phyloP scores from a whole-genome alignment of 2,797 vertebrate species.

The Melanogrammus aeglefinus region DNA sequence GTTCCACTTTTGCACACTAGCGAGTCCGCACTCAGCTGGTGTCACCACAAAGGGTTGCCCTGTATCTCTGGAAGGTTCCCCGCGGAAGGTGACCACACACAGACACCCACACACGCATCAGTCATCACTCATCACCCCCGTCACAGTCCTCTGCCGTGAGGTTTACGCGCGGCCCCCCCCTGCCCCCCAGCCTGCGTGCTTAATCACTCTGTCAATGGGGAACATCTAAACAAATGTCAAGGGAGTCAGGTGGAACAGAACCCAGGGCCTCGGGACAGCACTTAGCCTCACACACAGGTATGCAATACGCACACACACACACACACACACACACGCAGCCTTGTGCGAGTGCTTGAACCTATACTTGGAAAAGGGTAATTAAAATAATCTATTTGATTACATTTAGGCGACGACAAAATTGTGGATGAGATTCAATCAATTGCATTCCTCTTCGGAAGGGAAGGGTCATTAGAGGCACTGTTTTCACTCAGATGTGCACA shows the following conservation, averaged over 20 bases:
- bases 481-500: not conserved
- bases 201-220: constrained; percentile 37
- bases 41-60: not conserved
- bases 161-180: constrained; percentile 26
- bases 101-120: constrained; percentile 16
- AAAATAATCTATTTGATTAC: not conserved
- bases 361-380: not conserved
- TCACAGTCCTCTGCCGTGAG: constrained; percentile 30
- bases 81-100: not conserved
- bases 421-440: not conserved
- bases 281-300: not conserved
- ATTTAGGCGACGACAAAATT: not conserved
- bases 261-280: constrained; percentile 14
- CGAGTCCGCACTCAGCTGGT: not conserved
- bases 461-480: not conserved
- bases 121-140: constrained; percentile 25
- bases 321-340: not conserved
- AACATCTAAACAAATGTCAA: constrained; percentile 40
- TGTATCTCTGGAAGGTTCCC: not conserved
- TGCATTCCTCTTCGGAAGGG: not conserved
- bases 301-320: not conserved
- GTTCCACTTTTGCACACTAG: not conserved
- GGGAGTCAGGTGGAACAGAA: constrained; percentile 35
- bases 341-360: not conserved
- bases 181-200: constrained; percentile 41